Percentiles rank a stretch among this genome's conserved stretches.
Conservation (phyloP, 2,888 invertebrate genomes). For the Boloria euphrosyne region DNA sequence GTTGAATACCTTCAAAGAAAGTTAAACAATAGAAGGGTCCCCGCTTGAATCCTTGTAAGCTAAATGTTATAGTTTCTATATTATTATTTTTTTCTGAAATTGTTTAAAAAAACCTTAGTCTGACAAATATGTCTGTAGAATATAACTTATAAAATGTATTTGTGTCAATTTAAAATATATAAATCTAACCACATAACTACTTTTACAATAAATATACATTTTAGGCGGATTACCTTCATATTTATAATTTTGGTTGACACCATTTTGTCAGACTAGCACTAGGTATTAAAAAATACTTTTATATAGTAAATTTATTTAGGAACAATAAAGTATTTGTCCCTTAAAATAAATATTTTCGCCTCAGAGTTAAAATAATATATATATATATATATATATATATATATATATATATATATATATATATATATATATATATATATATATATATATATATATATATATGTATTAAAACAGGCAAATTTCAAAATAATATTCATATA, state of each 20-base stretch:
- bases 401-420: background rate
- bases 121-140: background rate
- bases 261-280: constrained; percentile 11
- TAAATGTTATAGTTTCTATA: background rate
- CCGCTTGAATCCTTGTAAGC: background rate
- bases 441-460: constrained; percentile 3
- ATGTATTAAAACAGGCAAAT: constrained; percentile 10
- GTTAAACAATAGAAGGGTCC: background rate
- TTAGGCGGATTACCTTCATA: constrained; percentile 12
- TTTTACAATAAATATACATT: constrained; percentile 5
- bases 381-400: background rate
- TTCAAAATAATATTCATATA: constrained; percentile 1
- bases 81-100: background rate
- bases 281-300: background rate
- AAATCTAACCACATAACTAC: background rate
- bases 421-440: background rate
- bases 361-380: background rate
- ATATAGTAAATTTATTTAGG: constrained; percentile 7
- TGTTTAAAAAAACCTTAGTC: background rate
- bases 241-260: constrained; percentile 5
- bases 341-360: constrained; percentile 3
- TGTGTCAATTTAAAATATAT: constrained; percentile 1
- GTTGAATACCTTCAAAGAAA: constrained; percentile 17
- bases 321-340: constrained; percentile 2
- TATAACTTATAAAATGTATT: background rate